Evolutionary conservation across 2,113 vertebrate species (phyloP).

Genomic region (Trachemys scripta): DNA sequence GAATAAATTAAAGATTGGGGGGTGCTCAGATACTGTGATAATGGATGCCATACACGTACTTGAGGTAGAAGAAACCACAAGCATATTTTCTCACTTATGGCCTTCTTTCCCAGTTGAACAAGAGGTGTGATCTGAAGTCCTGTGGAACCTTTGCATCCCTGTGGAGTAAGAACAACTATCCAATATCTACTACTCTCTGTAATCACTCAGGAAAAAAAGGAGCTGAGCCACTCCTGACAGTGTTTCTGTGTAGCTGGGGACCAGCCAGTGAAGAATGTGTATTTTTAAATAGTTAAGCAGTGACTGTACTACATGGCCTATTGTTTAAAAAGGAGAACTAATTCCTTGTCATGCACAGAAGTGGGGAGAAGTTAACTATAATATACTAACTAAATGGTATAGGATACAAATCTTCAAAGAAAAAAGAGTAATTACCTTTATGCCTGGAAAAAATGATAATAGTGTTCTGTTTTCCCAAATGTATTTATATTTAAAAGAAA

Average conservation of each 20-base stretch:
- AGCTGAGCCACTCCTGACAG: not conserved
- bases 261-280: not conserved
- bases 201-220: not conserved
- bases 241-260: not conserved
- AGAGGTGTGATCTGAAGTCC: fast-evolving
- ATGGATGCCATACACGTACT: not conserved
- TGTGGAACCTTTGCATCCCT: not conserved
- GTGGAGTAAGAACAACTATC: not conserved
- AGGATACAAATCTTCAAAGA: not conserved
- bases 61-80: not conserved
- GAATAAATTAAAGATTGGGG: not conserved
- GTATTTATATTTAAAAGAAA: not conserved
- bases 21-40: not conserved
- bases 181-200: not conserved
- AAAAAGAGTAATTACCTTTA: not conserved
- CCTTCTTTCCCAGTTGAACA: not conserved
- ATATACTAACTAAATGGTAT: not conserved
- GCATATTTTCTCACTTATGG: not conserved
- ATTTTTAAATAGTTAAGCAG: not conserved
- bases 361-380: not conserved
- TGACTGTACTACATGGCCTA: not conserved
- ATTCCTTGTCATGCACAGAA: not conserved
- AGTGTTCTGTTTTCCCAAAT: constrained; percentile 1
- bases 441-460: not conserved
- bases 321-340: not conserved